A percentile compares a stretch with the other conserved stretches of the same genome.
Conservation (phyloP, 2,797 vertebrate species). For the Astyanax mexicanus region DNA sequence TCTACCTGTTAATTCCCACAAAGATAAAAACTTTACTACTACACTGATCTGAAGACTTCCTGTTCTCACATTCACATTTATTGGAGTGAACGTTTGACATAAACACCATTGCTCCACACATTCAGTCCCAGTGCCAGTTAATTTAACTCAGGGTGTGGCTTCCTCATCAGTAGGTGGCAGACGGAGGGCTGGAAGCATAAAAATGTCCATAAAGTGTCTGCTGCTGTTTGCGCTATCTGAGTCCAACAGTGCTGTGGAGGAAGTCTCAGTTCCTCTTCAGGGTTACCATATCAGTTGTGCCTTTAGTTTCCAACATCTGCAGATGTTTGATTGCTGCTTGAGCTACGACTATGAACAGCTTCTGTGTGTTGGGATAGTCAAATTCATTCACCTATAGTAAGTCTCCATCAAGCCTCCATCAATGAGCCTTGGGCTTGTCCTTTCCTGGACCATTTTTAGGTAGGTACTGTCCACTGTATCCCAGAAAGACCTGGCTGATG, state of each 20-base stretch:
- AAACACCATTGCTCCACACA: neutral
- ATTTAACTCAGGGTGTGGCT: neutral
- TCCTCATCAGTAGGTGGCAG: neutral
- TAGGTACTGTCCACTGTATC: no score
- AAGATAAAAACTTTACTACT: neutral
- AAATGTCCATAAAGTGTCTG: neutral
- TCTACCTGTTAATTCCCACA: neutral
- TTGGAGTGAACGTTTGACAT: neutral
- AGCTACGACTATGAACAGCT: neutral
- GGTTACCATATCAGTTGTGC: slow-evolving; percentile 13
- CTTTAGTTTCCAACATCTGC: neutral
- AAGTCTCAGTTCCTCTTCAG: slow-evolving; percentile 34
- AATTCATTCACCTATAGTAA: no score
- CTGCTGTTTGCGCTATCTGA: neutral
- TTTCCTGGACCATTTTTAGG: no score
- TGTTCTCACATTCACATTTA: neutral
- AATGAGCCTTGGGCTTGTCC: no score
- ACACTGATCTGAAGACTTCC: neutral
- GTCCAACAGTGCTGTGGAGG: slow-evolving; percentile 4
- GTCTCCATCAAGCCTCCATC: no score
- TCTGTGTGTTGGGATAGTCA: neutral
- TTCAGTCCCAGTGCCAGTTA: neutral
- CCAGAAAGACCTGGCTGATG: no score
- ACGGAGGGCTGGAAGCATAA: neutral
- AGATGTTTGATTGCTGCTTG: neutral